phyloP scores from a whole-genome alignment of 1,140 invertebrate species.

The honey bee (Apis mellifera) region DNA sequence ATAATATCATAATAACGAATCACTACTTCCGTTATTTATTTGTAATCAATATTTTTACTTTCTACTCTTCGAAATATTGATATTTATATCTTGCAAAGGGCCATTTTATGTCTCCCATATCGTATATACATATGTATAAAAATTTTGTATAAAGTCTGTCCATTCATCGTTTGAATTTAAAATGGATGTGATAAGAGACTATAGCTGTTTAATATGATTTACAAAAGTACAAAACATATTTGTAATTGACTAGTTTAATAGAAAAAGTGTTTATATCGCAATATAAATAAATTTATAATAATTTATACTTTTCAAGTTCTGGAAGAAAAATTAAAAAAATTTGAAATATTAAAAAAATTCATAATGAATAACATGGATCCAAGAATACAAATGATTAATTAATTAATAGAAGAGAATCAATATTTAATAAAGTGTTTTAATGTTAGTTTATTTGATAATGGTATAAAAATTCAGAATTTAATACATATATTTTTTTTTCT shows the following conservation, averaged over 20 bases:
- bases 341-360: no score
- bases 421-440: no score
- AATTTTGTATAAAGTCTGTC: slow-evolving; percentile 1
- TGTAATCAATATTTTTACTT: not conserved
- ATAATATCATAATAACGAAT: not conserved
- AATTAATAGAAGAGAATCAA: no score
- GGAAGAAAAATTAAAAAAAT: no score
- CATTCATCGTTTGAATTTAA: not conserved
- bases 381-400: no score
- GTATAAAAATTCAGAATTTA: no score
- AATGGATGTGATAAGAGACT: not conserved
- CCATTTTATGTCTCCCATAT: not conserved
- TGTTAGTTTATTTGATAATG: no score
- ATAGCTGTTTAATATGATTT: slow-evolving; percentile 22
- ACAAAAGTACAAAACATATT: slow-evolving; percentile 32
- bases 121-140: not conserved
- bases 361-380: no score
- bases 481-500: no score
- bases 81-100: not conserved
- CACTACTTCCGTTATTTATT: not conserved
- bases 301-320: no score
- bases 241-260: not conserved
- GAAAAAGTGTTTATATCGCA: no score
- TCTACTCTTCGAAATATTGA: not conserved
- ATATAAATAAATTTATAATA: no score